phyloP scores from a whole-genome alignment of 2,113 vertebrate species.

The Rhabdomys dilectus region DNA sequence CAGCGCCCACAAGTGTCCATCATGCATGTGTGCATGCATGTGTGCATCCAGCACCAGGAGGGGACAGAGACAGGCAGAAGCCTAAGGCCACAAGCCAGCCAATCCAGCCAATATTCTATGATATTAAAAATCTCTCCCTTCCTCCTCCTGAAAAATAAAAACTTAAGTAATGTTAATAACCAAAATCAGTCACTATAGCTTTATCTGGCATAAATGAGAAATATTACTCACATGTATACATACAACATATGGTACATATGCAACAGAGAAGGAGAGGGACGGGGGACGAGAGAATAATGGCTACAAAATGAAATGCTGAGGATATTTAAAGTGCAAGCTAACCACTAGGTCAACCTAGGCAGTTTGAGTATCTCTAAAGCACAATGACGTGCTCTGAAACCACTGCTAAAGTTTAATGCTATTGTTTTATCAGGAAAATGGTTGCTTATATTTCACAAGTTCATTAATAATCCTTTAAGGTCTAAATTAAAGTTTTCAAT shows the following conservation, averaged over 20 bases:
- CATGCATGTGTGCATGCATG: too few relatives aligned
- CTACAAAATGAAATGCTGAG: not conserved
- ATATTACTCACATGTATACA: not conserved
- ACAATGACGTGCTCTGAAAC: constrained; percentile 49
- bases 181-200: not conserved
- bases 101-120: not conserved
- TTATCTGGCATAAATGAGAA: not conserved
- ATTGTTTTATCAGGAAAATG: constrained; percentile 78
- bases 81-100: not conserved
- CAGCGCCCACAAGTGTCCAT: not conserved
- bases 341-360: not conserved
- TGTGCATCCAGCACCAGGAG: not conserved
- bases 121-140: not conserved
- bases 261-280: not conserved
- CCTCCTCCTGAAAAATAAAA: not conserved
- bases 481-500: constrained; percentile 73
- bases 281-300: not conserved
- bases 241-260: not conserved
- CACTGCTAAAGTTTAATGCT: constrained; percentile 75
- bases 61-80: not conserved
- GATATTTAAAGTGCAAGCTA: not conserved
- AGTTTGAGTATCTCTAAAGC: constrained; percentile 60
- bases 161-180: not conserved
- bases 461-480: constrained; percentile 61
- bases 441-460: constrained; percentile 58